phyloP scores from a whole-genome alignment of 2,888 invertebrate species.

The Hydrotaea diabolus region DNA sequence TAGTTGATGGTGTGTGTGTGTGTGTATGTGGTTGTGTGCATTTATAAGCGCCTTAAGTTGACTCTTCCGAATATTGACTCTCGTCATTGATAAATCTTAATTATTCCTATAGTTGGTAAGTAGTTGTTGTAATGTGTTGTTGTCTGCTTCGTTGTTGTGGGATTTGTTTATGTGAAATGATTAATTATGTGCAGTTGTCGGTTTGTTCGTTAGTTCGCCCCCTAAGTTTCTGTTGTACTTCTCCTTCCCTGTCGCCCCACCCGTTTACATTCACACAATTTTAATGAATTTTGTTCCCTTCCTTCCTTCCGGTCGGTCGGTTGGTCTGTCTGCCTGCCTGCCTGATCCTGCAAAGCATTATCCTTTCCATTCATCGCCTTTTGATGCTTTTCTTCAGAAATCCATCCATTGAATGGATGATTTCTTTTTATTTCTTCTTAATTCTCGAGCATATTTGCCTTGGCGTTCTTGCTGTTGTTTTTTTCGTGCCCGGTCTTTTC shows the following conservation, averaged over 20 bases:
- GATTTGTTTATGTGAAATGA: conserved; percentile 40
- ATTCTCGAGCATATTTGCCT: conserved; percentile 38
- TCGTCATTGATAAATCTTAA: conserved; percentile 50
- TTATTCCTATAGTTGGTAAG: conserved; percentile 26
- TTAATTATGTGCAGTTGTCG: conserved; percentile 41
- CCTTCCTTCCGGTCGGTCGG: neutral
- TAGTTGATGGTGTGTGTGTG: conserved; percentile 1
- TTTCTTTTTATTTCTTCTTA: conserved; percentile 43
- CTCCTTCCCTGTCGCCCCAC: neutral
- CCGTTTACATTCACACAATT: conserved; percentile 36
- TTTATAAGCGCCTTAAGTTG: conserved; percentile 40
- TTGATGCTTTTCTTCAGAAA: conserved; percentile 27
- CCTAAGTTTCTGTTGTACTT: neutral
- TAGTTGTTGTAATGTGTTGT: neutral
- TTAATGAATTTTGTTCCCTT: conserved; percentile 33
- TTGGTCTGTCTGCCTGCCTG: neutral
- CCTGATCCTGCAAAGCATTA: neutral
- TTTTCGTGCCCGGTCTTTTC: neutral
- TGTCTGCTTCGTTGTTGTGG: neutral
- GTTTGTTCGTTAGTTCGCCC: conserved; percentile 18
- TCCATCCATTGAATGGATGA: conserved; percentile 28
- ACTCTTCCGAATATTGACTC: conserved; percentile 31
- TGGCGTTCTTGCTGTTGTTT: conserved; percentile 4
- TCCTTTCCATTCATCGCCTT: conserved; percentile 6
- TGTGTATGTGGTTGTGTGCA: neutral